phyloP scores from a whole-genome alignment of 2,797 vertebrate species.

The Chiloscyllium punctatum region DNA sequence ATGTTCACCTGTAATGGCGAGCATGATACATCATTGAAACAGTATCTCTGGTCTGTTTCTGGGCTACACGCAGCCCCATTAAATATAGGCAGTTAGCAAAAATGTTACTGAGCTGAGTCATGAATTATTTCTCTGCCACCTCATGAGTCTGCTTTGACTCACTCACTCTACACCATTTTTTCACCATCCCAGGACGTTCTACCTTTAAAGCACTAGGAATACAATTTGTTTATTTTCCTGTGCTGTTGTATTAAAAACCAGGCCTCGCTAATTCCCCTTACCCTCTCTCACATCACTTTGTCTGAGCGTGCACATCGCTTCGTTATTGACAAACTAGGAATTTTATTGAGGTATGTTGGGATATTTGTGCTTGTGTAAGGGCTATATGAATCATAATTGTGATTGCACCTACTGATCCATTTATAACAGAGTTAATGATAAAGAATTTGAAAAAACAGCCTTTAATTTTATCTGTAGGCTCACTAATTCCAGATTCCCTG shows the following conservation, averaged over 20 bases:
- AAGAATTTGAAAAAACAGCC: not conserved
- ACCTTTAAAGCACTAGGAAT: not conserved
- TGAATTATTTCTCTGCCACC: not conserved
- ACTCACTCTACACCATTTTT: not conserved
- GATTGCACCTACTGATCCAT: not conserved
- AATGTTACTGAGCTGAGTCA: not conserved
- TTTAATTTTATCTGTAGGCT: not conserved
- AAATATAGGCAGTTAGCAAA: not conserved
- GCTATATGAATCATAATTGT: not conserved
- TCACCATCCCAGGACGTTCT: not conserved
- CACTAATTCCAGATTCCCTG: conserved; percentile 10
- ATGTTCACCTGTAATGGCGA: not conserved
- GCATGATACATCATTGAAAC: not conserved
- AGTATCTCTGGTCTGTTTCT: not conserved
- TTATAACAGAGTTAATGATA: not conserved
- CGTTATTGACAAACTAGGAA: not conserved
- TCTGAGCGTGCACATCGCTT: not conserved
- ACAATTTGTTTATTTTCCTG: not conserved
- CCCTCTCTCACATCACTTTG: not conserved
- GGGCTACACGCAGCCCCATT: not conserved
- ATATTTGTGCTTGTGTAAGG: not conserved
- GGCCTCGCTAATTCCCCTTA: too few species aligned
- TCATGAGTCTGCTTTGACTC: not conserved
- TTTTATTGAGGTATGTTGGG: not conserved
- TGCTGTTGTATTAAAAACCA: not conserved